Evolutionary conservation across 1,140 invertebrate genomes (phyloP).

Genomic region (Sipha flava): DNA sequence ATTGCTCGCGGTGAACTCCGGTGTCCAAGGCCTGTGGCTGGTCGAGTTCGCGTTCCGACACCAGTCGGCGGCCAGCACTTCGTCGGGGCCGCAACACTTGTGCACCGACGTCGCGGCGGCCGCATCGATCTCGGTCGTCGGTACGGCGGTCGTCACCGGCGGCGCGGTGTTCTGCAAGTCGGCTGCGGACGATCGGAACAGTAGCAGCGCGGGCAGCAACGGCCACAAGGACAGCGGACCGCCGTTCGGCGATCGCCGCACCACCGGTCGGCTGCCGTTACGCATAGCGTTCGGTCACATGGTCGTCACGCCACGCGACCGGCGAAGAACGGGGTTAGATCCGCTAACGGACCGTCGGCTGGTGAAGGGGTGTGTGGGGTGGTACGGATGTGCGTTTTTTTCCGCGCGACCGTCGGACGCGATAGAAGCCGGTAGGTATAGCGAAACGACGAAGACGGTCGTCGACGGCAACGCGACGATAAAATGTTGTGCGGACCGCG

Average conservation of each 20-base stretch:
- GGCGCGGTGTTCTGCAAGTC: neutral
- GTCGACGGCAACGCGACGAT: no score
- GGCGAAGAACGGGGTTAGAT: neutral
- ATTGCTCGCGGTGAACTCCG: constrained; percentile 49
- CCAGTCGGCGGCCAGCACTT: constrained; percentile 57
- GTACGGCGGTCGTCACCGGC: neutral
- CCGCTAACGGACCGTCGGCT: neutral
- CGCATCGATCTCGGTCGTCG: neutral
- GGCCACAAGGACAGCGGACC: neutral
- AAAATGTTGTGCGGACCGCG: no score
- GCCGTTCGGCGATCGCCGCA: neutral
- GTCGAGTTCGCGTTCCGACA: constrained; percentile 52
- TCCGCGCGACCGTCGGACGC: neutral
- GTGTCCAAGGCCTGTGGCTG: constrained; percentile 52
- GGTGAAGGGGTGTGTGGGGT: neutral
- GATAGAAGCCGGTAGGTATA: no score
- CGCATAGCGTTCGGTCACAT: neutral
- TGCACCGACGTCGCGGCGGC: constrained; percentile 46
- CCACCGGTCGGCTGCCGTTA: neutral
- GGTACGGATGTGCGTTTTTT: no score
- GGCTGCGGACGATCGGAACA: neutral
- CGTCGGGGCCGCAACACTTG: constrained; percentile 66
- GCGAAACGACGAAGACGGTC: no score
- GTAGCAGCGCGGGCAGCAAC: neutral
- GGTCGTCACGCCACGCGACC: neutral